Evolutionary conservation across 2,888 invertebrate species (phyloP).

Genomic region (Synergus itoensis): DNA sequence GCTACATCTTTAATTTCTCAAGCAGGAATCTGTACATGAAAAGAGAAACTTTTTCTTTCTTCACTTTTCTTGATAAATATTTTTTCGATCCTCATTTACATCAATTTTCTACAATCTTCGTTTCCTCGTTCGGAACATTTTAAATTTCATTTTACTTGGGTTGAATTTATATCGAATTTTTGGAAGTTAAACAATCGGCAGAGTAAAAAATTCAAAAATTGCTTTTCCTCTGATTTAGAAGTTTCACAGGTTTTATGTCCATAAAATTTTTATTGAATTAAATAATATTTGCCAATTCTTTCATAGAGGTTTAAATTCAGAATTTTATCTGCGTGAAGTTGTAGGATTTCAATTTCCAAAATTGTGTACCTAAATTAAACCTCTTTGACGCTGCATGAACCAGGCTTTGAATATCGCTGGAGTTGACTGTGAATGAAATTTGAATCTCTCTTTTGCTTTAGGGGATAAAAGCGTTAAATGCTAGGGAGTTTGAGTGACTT

Average conservation of each 20-base stretch:
- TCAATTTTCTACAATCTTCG: background rate
- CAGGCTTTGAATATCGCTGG: background rate
- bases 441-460: conserved; percentile 7
- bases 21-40: conserved; percentile 23
- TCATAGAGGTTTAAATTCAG: background rate
- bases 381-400: background rate
- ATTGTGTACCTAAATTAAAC: background rate
- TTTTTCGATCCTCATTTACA: background rate
- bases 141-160: background rate
- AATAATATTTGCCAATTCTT: background rate
- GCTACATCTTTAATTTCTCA: conserved; percentile 2
- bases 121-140: background rate
- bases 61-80: conserved; percentile 20
- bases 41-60: background rate
- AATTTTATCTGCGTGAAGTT: background rate
- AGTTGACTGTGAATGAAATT: background rate
- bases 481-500: too few relatives aligned
- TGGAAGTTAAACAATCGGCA: background rate
- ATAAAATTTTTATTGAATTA: too few relatives aligned
- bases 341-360: background rate
- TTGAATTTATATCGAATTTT: background rate
- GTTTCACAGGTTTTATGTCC: too few relatives aligned
- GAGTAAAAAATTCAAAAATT: background rate
- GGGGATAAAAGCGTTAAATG: background rate
- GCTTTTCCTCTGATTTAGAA: background rate